Evolutionary conservation across 2,888 invertebrate species (phyloP), one percentile per base, ranked within the genome.

Genomic region (Hecatera dysodea): DNA sequence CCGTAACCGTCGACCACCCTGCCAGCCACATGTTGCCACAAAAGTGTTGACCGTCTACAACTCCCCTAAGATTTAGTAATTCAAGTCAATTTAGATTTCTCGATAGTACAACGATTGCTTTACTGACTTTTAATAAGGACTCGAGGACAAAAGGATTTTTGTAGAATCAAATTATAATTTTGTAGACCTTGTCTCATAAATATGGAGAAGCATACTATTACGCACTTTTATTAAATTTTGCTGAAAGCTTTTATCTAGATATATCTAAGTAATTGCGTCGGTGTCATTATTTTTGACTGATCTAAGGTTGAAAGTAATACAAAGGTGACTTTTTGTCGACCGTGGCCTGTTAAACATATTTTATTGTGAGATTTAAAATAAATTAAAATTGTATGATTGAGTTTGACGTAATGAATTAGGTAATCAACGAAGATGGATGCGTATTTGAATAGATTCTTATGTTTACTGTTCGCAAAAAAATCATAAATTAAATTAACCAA

Each of bases 161-260:
- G 12, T 75, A 27, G 36, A 67, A 80, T 82, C 67, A 80, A 82
- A 82, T 83, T 80, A 81, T 69, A 77, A 76, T 83, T 83, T 83
- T 46, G 67, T 73, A 67, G 72, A 82, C 75, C 66, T 48, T 72
- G 62, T 64, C 80, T 83, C 76, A 83, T 83, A 83, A 83, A 83
- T 83, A 83, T 83, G 73, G 76, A 83, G 56, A 57, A 12, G 24
- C 62, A 70, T 33, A 68, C 69, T 74, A 80, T 71, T 63, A 72
- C 75, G 67, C 64, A 70, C n/a, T 73, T 78, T 71, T 78, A 82
- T 82, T 75, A 83, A 78, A 82, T 83, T 82, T 62, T 24, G 29
- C 39, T 55, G 48, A 67, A 72, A 48, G 63, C 53, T 69, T 61
- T 69, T 67, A 36, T 33, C 46, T 44, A 56, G 57, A 78, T 65